phyloP scores from a whole-genome alignment of 2,113 vertebrate genomes.

The Dicerorhinus sumatrensis region DNA sequence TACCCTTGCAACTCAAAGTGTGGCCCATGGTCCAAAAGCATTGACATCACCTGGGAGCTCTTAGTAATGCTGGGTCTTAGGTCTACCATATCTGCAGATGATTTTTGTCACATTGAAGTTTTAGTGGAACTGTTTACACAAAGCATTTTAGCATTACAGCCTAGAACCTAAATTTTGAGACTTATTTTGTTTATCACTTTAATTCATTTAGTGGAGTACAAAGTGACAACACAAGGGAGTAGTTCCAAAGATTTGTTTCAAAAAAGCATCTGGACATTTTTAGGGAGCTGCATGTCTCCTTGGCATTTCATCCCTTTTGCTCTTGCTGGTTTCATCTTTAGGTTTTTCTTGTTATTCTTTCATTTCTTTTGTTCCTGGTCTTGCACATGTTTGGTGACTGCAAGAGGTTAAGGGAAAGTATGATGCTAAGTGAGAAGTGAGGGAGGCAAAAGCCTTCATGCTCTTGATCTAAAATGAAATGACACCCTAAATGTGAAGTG shows the following conservation, averaged over 20 bases:
- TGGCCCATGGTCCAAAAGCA: not conserved
- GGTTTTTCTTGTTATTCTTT: not conserved
- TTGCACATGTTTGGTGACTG: not conserved
- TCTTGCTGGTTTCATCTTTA: not conserved
- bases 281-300: not conserved
- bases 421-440: not conserved
- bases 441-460: constrained; percentile 40
- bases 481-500: not conserved
- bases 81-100: not conserved
- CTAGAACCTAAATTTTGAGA: not conserved
- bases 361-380: constrained; percentile 24
- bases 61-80: not conserved
- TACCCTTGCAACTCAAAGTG: not conserved
- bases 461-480: constrained; percentile 60
- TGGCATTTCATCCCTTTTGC: not conserved
- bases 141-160: not conserved
- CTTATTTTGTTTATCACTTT: not conserved
- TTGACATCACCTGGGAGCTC: not conserved
- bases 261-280: not conserved
- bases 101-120: constrained; percentile 16
- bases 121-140: not conserved
- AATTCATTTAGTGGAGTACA: not conserved
- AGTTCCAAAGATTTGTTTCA: not conserved
- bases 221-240: not conserved
- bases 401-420: not conserved